Evolutionary conservation across 2,113 vertebrate genomes (phyloP).

Genomic region (Notarius quadriscutis): DNA sequence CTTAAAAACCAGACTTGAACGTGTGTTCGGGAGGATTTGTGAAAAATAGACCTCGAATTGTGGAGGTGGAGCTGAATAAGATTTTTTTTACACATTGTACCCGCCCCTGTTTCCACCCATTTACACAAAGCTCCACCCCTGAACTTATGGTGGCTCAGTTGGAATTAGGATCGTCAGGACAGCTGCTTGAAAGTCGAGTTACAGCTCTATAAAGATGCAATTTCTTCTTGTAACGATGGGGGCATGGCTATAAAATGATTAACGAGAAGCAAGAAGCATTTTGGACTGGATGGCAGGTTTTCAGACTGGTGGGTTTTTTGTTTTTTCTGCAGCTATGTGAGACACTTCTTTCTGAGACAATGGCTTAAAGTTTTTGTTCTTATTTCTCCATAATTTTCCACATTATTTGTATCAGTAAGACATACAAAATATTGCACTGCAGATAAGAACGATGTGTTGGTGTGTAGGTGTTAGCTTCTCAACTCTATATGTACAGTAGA

Average conservation of each 20-base stretch:
- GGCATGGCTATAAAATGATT: too few species aligned
- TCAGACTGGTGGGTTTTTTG: too few species aligned
- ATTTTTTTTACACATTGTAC: too few species aligned
- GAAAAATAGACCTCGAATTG: not conserved
- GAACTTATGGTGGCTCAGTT: too few species aligned
- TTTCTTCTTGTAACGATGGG: not conserved
- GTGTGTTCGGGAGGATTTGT: not conserved
- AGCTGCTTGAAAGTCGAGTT: too few species aligned
- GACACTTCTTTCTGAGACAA: not conserved
- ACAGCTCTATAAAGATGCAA: not conserved
- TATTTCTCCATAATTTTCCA: not conserved
- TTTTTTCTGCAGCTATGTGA: too few species aligned
- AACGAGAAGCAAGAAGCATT: too few species aligned
- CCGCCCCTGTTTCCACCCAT: too few species aligned
- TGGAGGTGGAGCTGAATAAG: too few species aligned
- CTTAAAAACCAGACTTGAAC: not conserved
- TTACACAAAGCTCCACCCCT: too few species aligned
- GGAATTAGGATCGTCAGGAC: too few species aligned
- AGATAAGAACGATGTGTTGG: not conserved
- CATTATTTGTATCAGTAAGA: not conserved
- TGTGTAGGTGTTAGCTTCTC: not conserved
- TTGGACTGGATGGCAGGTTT: too few species aligned
- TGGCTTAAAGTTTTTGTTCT: not conserved
- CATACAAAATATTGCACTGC: not conserved
- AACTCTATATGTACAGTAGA: not conserved